phyloP scores from a whole-genome alignment of 2,797 vertebrate genomes.

The Hemitrygon akajei region DNA sequence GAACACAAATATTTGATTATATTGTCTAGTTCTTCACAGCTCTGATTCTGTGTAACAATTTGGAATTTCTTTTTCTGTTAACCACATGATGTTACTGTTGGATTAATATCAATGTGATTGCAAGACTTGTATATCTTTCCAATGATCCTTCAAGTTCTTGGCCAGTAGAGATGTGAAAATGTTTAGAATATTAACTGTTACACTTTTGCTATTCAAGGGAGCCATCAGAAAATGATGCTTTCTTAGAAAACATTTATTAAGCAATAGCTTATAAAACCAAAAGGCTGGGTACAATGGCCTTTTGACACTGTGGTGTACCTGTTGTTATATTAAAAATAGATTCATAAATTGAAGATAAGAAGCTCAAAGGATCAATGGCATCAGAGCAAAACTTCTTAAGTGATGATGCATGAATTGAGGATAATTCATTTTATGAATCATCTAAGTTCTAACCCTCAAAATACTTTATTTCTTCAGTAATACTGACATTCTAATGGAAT shows the following conservation, averaged over 20 bases:
- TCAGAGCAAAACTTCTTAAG: too few relatives aligned
- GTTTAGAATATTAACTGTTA: not conserved
- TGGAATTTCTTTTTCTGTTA: not conserved
- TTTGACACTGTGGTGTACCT: too few relatives aligned
- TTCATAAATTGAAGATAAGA: too few relatives aligned
- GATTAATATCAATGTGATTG: not conserved
- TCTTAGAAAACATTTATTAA: too few relatives aligned
- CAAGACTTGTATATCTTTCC: not conserved
- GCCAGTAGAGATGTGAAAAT: not conserved
- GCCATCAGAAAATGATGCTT: too few relatives aligned
- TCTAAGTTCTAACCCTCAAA: not conserved
- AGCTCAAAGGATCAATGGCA: too few relatives aligned
- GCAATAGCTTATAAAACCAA: too few relatives aligned
- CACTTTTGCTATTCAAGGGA: too few relatives aligned
- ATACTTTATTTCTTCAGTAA: not conserved
- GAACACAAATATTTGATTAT: not conserved
- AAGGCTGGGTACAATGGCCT: too few relatives aligned
- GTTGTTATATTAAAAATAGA: too few relatives aligned
- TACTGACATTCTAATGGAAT: not conserved
- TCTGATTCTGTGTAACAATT: not conserved
- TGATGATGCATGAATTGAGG: too few relatives aligned
- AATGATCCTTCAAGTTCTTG: not conserved
- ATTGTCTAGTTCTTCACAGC: not conserved
- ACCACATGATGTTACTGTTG: not conserved
- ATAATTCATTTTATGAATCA: not conserved